Evolutionary conservation across 2,113 vertebrate species (phyloP).

Genomic region (Telmatochromis sp.): DNA sequence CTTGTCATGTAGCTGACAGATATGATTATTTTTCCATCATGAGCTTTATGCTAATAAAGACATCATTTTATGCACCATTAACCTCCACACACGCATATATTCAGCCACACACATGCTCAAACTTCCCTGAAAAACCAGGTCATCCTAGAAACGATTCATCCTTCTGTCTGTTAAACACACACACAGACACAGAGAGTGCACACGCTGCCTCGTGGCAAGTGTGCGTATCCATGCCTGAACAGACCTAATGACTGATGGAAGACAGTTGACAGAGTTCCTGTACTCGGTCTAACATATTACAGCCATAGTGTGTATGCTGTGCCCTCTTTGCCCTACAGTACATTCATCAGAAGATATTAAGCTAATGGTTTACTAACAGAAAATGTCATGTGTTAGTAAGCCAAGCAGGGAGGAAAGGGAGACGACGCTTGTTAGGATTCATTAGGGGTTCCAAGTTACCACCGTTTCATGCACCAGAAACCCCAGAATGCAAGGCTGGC

Average conservation of each 20-base stretch:
- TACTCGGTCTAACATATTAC: background rate
- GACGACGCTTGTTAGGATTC: background rate
- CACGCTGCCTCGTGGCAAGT: slow-evolving; percentile 23
- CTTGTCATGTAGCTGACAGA: slow-evolving; percentile 30
- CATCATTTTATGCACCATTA: slow-evolving; percentile 55
- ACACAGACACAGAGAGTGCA: slow-evolving; percentile 6
- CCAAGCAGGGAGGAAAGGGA: background rate
- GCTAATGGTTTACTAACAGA: slow-evolving; percentile 48
- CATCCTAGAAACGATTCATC: slow-evolving; percentile 12
- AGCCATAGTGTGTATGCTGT: background rate
- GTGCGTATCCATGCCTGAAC: slow-evolving; percentile 42
- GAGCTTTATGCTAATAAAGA: slow-evolving; percentile 48
- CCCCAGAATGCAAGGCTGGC: background rate
- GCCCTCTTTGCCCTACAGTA: slow-evolving; percentile 12
- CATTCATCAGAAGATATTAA: slow-evolving; percentile 15
- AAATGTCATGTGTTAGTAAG: slow-evolving; percentile 38
- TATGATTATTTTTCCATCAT: slow-evolving; percentile 37
- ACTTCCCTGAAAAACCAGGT: slow-evolving; percentile 27
- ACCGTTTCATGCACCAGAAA: background rate
- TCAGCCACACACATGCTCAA: background rate
- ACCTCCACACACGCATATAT: background rate
- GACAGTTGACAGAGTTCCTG: slow-evolving; percentile 29
- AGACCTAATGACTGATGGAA: slow-evolving; percentile 41
- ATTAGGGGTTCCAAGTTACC: slow-evolving; percentile 18
- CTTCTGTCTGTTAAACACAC: slow-evolving; percentile 3